These are phyloP conservation scores for Uropetala carovei DNA, from an alignment of 2,888 invertebrate species.

Conservation along the genomic window DNA sequence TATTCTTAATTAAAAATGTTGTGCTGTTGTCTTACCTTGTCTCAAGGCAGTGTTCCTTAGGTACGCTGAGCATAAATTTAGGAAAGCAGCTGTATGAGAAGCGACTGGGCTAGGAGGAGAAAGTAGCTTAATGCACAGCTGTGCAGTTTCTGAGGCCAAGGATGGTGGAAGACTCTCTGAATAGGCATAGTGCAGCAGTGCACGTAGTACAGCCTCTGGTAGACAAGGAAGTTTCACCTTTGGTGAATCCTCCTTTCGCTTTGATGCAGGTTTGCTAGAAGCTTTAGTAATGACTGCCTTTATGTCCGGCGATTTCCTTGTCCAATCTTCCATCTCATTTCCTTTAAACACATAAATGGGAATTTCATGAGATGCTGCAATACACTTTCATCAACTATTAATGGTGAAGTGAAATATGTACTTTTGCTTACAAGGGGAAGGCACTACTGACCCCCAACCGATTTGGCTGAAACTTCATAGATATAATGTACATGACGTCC, in stretches of 20 bases:
- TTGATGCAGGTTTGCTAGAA: not conserved
- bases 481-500: no score
- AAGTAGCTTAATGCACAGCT: conserved; percentile 76
- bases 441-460: no score
- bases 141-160: conserved; percentile 79
- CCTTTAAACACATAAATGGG: no score
- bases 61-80: conserved; percentile 77
- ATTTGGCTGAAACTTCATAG: no score
- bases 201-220: conserved; percentile 80
- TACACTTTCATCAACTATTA: no score
- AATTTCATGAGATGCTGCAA: no score
- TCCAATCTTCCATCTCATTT: no score
- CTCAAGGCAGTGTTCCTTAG: conserved; percentile 80
- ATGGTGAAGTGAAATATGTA: no score
- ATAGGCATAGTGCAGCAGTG: conserved; percentile 81
- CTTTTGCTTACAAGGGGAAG: no score
- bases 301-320: no score
- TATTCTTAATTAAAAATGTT: not conserved
- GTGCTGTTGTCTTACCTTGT: conserved; percentile 77
- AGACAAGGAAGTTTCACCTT: conserved; percentile 75
- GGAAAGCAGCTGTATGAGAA: conserved; percentile 62
- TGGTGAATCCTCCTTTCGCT: not conserved
- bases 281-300: no score
- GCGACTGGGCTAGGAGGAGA: conserved; percentile 66
- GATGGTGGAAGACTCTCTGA: conserved; percentile 81